phyloP scores from a whole-genome alignment of 2,888 invertebrate genomes.

The Oxycera nigricornis region DNA sequence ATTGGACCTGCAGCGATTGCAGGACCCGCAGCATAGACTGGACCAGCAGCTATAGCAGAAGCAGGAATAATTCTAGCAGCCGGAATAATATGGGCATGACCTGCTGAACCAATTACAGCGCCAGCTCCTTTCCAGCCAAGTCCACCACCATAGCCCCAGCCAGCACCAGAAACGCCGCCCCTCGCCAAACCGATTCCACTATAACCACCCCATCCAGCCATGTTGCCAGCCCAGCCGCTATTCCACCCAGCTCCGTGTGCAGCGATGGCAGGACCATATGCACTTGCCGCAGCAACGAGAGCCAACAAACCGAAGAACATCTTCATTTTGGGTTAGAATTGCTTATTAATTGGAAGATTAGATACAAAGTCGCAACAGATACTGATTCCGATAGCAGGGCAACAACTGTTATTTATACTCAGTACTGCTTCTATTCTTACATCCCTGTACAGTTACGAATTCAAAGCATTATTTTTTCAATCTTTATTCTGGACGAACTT shows the following conservation, averaged over 20 bases:
- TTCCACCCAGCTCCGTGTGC: not conserved
- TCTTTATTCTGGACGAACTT: too few relatives aligned
- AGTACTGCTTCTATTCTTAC: too few relatives aligned
- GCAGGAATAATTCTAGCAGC: not conserved
- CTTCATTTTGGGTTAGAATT: not conserved
- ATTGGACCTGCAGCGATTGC: not conserved
- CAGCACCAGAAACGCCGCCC: not conserved
- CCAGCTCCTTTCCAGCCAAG: not conserved
- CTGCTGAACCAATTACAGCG: not conserved
- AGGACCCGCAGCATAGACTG: not conserved
- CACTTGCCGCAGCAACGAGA: not conserved
- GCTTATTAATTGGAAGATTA: not conserved
- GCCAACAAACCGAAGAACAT: constrained; percentile 17
- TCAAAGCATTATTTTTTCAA: too few relatives aligned
- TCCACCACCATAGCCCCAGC: not conserved
- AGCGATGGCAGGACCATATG: not conserved
- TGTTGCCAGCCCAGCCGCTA: not conserved
- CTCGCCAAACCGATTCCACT: not conserved
- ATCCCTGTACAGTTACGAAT: too few relatives aligned
- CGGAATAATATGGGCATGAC: not conserved
- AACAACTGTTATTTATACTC: not conserved
- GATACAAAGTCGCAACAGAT: not conserved
- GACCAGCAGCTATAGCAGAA: not conserved
- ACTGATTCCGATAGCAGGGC: not conserved
- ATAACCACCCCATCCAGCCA: not conserved